These are phyloP conservation scores for Etia nguti DNA, from an alignment of 2,113 vertebrate genomes.

Conservation along the genomic window DNA sequence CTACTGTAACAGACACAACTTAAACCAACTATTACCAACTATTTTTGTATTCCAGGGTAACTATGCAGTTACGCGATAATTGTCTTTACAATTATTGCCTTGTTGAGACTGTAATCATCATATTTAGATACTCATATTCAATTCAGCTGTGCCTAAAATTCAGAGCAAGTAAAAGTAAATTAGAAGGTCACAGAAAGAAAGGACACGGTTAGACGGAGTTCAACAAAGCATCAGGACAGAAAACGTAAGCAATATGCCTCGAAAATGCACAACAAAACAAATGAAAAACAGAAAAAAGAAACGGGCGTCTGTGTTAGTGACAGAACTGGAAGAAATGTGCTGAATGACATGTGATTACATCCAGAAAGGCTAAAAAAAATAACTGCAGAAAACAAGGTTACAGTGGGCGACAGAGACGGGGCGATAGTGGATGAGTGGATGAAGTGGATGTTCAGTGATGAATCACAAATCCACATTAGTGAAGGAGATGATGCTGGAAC, in stretches of 20 bases:
- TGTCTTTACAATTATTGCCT: not conserved
- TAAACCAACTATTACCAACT: not conserved
- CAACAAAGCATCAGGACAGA: not conserved
- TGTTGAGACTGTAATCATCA: not conserved
- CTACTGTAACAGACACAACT: not conserved
- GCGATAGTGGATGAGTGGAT: not conserved
- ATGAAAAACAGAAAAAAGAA: not conserved
- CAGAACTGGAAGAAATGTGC: not conserved
- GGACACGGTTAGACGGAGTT: not conserved
- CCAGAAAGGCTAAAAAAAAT: too few relatives aligned
- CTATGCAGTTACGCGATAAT: too few relatives aligned
- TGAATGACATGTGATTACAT: not conserved
- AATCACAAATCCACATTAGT: not conserved
- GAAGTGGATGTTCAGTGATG: not conserved
- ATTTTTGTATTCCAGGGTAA: not conserved
- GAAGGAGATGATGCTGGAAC: not conserved
- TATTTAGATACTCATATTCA: not conserved
- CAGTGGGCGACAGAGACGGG: not conserved
- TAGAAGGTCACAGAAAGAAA: not conserved
- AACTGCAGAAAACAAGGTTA: not conserved
- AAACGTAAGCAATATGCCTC: not conserved
- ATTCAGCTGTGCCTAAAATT: not conserved
- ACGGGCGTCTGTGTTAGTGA: not conserved
- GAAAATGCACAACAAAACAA: not conserved
- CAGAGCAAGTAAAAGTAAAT: not conserved